Evolutionary conservation across 2,888 invertebrate species (phyloP), one percentile per base, ranked within the genome.

Genomic region (Athrips mouffetella): DNA sequence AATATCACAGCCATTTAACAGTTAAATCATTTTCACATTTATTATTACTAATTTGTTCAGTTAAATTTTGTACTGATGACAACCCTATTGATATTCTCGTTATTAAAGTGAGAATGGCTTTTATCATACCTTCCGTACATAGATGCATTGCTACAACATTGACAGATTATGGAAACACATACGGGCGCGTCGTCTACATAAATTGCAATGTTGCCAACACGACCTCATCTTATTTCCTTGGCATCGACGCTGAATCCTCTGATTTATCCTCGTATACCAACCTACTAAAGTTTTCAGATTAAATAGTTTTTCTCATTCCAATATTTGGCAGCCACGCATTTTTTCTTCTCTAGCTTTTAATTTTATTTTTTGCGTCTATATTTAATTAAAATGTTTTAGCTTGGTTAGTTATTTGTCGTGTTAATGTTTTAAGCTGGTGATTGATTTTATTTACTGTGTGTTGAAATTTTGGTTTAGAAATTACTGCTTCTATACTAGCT

Each of bases 191-290:
- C 53, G 50, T 50, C 53, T 54, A 53, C 57, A 63, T 63, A 65
- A 61, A 66, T 61, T 62, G 66, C 73, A 67, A 61, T 74, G 80
- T 77, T 86, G 87, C 86, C 86, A 86, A 81, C 80, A 76, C 82
- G 76, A 79, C 82, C 78, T 77, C 80, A 79, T 85, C 83, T 86
- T 84, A 80, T 86, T 85, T 81, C 81, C 74, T 87, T 87, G 87
- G 87, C 87, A 84, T 87, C 86, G 82, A 76, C 70, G 65, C 75
- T 63, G 77, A 79, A 76, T 75, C 62, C 60, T 54, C 71, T 80
- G 83, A 87, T 85, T 85, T 86, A 87, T 79, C 41, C 48, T 62
- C 52, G 58, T 65, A 70, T 74, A 74, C 80, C 83, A 86, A 83
- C 86, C 85, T 84, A 87, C 82, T 78, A 80, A 86, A 86, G 73